Evolutionary conservation across 2,888 invertebrate genomes (phyloP).

Genomic region (Amiota minor): DNA sequence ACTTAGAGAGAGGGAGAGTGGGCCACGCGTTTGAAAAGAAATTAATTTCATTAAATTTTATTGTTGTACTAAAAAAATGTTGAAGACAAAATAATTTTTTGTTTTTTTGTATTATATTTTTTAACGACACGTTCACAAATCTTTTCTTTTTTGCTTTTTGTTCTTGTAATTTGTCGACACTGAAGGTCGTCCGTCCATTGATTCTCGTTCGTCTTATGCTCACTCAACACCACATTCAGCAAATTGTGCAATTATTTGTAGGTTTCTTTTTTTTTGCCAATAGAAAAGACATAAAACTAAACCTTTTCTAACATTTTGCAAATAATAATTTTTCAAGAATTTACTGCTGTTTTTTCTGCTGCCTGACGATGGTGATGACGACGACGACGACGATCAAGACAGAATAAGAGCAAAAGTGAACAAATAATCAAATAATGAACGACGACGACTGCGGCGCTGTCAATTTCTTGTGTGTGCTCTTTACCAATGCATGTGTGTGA

Average conservation of each 20-base stretch:
- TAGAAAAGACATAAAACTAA: too few species aligned
- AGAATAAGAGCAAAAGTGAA: conserved; percentile 35
- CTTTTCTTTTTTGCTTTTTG: not conserved
- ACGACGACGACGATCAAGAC: conserved; percentile 44
- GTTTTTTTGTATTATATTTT: too few species aligned
- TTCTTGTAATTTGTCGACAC: not conserved
- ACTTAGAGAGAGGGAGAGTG: too few species aligned
- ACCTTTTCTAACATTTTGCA: too few species aligned
- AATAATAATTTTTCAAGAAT: not conserved
- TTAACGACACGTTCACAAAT: too few species aligned
- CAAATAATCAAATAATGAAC: conserved; percentile 28
- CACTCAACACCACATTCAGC: not conserved
- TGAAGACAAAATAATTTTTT: too few species aligned
- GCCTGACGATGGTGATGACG: conserved; percentile 12
- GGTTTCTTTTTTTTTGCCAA: too few species aligned
- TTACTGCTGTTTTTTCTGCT: conserved; percentile 8
- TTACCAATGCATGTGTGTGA: not conserved
- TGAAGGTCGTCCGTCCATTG: not conserved
- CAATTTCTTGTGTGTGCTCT: not conserved
- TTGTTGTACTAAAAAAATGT: too few species aligned
- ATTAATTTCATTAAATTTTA: too few species aligned
- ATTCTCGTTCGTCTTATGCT: not conserved
- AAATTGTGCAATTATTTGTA: not conserved
- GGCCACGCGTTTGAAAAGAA: too few species aligned
- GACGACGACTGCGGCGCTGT: conserved; percentile 44